phyloP scores from a whole-genome alignment of 2,888 invertebrate genomes.

The Sesia apiformis region DNA sequence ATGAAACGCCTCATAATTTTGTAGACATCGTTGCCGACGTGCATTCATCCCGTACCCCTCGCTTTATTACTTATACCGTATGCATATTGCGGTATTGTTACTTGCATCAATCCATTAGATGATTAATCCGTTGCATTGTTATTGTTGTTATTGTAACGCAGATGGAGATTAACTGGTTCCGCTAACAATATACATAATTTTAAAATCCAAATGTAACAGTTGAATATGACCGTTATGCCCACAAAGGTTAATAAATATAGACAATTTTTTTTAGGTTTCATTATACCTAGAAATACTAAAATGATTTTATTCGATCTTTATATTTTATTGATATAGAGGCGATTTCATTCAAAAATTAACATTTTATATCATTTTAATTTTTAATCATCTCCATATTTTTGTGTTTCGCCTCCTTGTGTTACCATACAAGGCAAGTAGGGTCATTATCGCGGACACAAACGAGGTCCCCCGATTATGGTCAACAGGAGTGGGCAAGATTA shows the following conservation, averaged over 20 bases:
- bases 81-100: constrained; percentile 66
- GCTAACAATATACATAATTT: neutral
- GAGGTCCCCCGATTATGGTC: constrained; percentile 39
- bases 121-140: constrained; percentile 58
- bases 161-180: constrained; percentile 18
- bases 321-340: too few species aligned
- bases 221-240: too few species aligned
- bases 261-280: too few species aligned
- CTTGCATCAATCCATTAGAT: constrained; percentile 61
- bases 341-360: too few species aligned
- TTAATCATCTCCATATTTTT: too few species aligned
- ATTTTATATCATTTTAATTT: too few species aligned
- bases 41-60: constrained; percentile 66
- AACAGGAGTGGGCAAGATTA: constrained; percentile 35
- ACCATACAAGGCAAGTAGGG: constrained; percentile 41
- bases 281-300: too few species aligned
- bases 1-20: too few species aligned
- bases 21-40: constrained; percentile 26
- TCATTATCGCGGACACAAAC: constrained; percentile 40
- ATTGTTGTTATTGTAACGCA: constrained; percentile 29
- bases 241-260: too few species aligned
- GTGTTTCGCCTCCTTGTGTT: constrained; percentile 7
- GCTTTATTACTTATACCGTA: constrained; percentile 60
- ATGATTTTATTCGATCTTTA: too few species aligned
- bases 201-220: neutral